phyloP scores from a whole-genome alignment of 2,113 vertebrate species.

The Prunella himalayana region DNA sequence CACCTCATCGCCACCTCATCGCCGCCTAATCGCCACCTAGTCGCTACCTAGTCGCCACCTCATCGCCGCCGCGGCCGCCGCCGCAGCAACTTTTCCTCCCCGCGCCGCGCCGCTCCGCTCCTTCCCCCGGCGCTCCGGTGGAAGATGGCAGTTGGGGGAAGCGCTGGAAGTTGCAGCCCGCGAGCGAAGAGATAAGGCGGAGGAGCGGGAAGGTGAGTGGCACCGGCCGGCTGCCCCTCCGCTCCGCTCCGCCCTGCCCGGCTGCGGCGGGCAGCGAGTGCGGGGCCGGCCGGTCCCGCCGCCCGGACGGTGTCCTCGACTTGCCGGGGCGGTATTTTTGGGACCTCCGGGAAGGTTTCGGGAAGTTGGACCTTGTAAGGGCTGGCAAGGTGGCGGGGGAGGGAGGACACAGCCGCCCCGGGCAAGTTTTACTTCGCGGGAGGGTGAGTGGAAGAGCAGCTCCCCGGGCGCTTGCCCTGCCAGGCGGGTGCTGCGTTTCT shows the following conservation, averaged over 20 bases:
- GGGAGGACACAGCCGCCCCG: background rate
- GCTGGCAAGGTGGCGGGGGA: background rate
- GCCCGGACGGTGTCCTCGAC: background rate
- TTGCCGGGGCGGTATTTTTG: background rate
- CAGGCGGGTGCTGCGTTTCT: accelerated
- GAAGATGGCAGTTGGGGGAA: slow-evolving; percentile 68
- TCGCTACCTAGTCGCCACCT: background rate
- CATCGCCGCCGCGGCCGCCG: background rate
- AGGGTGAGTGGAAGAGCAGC: background rate
- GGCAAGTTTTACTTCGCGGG: background rate
- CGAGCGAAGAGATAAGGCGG: slow-evolving; percentile 49
- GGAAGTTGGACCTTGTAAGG: background rate
- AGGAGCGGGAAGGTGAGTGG: slow-evolving; percentile 61
- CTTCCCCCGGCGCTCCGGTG: background rate
- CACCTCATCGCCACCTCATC: background rate
- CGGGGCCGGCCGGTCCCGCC: background rate
- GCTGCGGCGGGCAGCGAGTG: background rate
- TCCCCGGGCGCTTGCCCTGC: background rate
- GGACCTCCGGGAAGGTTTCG: background rate
- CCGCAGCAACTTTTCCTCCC: slow-evolving; percentile 15
- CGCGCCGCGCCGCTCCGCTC: background rate
- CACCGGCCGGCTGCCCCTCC: background rate
- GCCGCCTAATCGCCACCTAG: background rate
- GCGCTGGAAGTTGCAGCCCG: slow-evolving; percentile 62
- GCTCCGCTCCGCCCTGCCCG: background rate